Conservation (phyloP, 1,140 invertebrate genomes). For the Nymphalis io region DNA sequence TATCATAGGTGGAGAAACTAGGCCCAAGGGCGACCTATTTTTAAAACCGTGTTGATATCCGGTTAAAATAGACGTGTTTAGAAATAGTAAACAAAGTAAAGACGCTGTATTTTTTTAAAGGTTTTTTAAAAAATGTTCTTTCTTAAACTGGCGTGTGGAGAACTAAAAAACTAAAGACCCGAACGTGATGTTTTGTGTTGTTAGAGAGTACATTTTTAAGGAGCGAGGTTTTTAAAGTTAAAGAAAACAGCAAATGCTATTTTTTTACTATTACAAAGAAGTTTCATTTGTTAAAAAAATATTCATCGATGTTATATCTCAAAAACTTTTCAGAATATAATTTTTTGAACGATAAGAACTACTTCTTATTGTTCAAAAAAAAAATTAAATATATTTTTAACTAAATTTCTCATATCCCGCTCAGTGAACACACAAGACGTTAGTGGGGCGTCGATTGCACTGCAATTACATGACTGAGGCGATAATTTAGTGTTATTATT, state of each 20-base stretch:
- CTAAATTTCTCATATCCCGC: conserved; percentile 21
- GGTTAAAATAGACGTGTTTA: conserved; percentile 37
- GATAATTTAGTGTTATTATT: conserved; percentile 69
- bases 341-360: background rate
- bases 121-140: conserved; percentile 11
- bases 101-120: conserved; percentile 17
- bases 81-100: conserved; percentile 26
- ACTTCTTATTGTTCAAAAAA: too few species aligned
- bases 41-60: conserved; percentile 32
- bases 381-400: conserved; percentile 14
- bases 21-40: conserved; percentile 36
- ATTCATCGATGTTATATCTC: too few species aligned
- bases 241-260: background rate
- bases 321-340: too few species aligned
- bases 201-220: background rate
- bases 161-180: background rate
- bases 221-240: background rate
- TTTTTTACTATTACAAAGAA: too few species aligned
- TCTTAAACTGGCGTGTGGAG: background rate
- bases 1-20: conserved; percentile 18
- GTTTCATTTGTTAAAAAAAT: too few species aligned
- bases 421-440: conserved; percentile 27
- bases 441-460: conserved; percentile 21
- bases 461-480: conserved; percentile 59
- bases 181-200: background rate